These are phyloP conservation scores for Asobara japonica DNA, from an alignment of 1,140 invertebrate genomes.

Conservation along the genomic window DNA sequence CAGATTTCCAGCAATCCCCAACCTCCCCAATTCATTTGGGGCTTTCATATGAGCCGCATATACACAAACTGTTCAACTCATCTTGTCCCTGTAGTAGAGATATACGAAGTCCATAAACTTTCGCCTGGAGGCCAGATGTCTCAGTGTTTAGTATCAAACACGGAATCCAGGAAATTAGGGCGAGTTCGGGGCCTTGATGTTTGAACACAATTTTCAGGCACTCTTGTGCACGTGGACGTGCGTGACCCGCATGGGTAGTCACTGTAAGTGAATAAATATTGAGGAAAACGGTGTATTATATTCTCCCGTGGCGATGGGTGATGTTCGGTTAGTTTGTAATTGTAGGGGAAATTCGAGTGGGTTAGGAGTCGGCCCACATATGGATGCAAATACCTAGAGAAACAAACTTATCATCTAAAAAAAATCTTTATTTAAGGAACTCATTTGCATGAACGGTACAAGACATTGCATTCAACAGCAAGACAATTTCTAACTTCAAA, in stretches of 20 bases:
- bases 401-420: too few species aligned
- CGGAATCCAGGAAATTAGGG: constrained; percentile 19
- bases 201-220: constrained; percentile 13
- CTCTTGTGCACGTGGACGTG: neutral
- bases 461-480: too few species aligned
- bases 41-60: neutral
- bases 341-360: neutral
- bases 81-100: neutral
- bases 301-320: neutral
- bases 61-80: neutral
- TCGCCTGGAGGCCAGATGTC: constrained; percentile 12
- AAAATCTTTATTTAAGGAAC: too few species aligned
- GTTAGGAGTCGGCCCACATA: neutral
- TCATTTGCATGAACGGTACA: too few species aligned
- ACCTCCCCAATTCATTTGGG: neutral
- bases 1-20: neutral
- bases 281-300: neutral
- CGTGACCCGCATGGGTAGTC: constrained; percentile 12
- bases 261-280: neutral
- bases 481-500: too few species aligned
- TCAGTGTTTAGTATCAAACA: constrained; percentile 15
- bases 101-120: neutral
- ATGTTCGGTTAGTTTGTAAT: constrained; percentile 1
- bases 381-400: neutral
- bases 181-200: neutral